Conservation (phyloP, 1,140 invertebrate species). For the Asobara japonica region DNA sequence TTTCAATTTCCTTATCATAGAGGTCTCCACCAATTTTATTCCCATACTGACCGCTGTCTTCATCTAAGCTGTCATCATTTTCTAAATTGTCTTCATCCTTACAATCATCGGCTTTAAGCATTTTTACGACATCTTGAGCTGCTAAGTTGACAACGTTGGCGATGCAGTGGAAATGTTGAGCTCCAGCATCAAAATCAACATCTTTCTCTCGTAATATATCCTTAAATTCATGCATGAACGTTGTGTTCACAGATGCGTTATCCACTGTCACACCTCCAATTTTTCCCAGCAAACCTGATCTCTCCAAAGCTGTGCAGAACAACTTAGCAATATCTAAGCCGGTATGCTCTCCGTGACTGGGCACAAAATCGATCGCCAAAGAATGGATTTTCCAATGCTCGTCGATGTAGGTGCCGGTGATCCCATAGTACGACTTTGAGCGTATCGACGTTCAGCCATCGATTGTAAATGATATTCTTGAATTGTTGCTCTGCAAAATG, state of each 20-base stretch:
- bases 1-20: conserved; percentile 5
- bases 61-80: no score
- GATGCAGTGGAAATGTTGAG: no score
- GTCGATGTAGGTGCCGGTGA: conserved; percentile 33
- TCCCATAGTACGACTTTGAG: conserved; percentile 25
- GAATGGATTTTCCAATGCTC: conserved; percentile 28
- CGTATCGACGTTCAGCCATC: conserved; percentile 33
- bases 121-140: conserved; percentile 20
- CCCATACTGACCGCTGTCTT: no score
- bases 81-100: neutral
- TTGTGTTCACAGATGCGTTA: neutral
- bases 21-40: neutral
- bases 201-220: no score
- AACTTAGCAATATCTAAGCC: conserved; percentile 25
- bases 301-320: conserved; percentile 16
- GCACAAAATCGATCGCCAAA: conserved; percentile 32
- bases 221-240: no score
- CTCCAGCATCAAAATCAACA: no score
- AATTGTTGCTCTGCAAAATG: conserved; percentile 19
- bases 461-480: conserved; percentile 34
- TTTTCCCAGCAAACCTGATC: conserved; percentile 24
- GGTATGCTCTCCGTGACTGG: conserved; percentile 24
- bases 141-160: no score
- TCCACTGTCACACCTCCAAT: conserved; percentile 24
- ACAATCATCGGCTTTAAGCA: neutral